Percentiles rank a stretch among this genome's conserved stretches.
Evolutionary conservation across 2,113 vertebrate genomes (phyloP).

Genomic region (Pampusana beccarii): DNA sequence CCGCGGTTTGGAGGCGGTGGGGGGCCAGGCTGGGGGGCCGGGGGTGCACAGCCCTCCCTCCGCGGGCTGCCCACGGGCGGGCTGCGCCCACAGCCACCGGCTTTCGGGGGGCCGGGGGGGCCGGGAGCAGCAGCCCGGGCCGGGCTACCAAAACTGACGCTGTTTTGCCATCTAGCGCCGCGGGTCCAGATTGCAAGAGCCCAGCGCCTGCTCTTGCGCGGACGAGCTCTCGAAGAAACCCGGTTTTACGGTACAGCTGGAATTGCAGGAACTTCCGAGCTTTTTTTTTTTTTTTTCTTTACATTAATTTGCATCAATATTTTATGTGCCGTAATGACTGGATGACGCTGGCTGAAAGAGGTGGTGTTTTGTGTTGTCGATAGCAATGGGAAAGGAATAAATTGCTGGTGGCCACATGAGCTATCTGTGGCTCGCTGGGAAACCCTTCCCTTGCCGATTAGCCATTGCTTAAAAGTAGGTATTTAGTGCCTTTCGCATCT

Average conservation of each 20-base stretch:
- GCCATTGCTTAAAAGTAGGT: not conserved
- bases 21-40: not conserved
- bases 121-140: not conserved
- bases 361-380: rapidly evolving
- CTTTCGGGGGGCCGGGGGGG: rapidly evolving
- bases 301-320: not conserved
- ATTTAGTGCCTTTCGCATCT: not conserved
- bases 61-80: rapidly evolving
- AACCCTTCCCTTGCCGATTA: not conserved
- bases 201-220: not conserved
- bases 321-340: not conserved
- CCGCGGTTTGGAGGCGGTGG: rapidly evolving
- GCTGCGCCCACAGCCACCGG: rapidly evolving
- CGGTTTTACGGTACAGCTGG: rapidly evolving
- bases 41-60: not conserved
- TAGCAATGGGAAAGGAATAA: not conserved
- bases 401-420: not conserved
- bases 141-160: slow-evolving; percentile 51
- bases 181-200: slow-evolving; percentile 46
- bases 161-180: slow-evolving; percentile 79
- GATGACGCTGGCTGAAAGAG: not conserved
- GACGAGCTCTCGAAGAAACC: not conserved
- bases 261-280: not conserved
- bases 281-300: too few relatives aligned
- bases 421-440: not conserved